A percentile compares a stretch with the other conserved stretches of the same genome.
Evolutionary conservation across 1,140 invertebrate genomes (phyloP).

Genomic region (Cephus cinctus): DNA sequence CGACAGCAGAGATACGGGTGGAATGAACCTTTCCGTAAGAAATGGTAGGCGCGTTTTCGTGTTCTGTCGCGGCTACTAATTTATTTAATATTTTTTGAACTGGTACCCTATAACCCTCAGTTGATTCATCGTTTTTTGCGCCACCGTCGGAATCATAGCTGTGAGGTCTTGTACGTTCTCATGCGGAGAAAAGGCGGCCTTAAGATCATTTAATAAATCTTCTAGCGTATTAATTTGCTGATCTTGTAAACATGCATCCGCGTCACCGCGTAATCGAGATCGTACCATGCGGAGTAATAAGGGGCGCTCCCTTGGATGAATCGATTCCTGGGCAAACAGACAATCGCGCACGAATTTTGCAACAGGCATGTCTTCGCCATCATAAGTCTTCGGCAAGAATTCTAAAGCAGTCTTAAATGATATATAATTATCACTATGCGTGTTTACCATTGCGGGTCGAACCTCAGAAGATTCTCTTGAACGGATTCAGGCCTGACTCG

Average conservation of each 20-base stretch:
- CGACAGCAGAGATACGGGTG: background rate
- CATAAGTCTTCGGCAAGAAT: slow-evolving; percentile 4
- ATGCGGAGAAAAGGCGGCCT: slow-evolving; percentile 1
- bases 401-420: slow-evolving; percentile 6
- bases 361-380: slow-evolving; percentile 10
- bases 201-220: slow-evolving; percentile 1
- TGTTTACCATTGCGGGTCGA: too few species aligned
- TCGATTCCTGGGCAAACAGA: background rate
- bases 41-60: background rate
- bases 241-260: background rate
- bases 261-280: slow-evolving; percentile 1
- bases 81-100: slow-evolving; percentile 4
- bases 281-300: slow-evolving; percentile 5
- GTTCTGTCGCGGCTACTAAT: background rate
- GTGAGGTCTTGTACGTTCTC: slow-evolving; percentile 2
- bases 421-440: too few species aligned
- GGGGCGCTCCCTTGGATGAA: background rate
- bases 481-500: too few species aligned
- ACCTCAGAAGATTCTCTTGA: too few species aligned
- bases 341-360: slow-evolving; percentile 5
- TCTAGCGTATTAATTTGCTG: background rate
- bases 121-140: background rate
- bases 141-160: background rate
- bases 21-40: slow-evolving; percentile 1
- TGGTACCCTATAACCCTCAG: background rate